phyloP scores from a whole-genome alignment of 2,888 invertebrate genomes.

The Eupsilia transversa region DNA sequence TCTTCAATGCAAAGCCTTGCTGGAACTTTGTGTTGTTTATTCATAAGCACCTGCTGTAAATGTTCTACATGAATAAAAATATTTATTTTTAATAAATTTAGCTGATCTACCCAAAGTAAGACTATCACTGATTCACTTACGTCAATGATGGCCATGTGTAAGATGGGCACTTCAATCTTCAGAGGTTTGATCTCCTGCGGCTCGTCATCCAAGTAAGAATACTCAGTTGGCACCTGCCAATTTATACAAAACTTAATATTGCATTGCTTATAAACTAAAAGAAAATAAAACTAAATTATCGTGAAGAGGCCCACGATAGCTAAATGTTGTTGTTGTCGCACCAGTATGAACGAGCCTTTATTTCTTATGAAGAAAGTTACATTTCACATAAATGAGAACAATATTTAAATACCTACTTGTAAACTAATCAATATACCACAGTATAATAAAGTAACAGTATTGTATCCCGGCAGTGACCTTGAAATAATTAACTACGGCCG shows the following conservation, averaged over 20 bases:
- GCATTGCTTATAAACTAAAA: background rate
- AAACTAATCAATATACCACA: too few species aligned
- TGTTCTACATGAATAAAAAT: constrained; percentile 21
- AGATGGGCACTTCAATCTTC: constrained; percentile 83
- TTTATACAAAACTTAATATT: constrained; percentile 45
- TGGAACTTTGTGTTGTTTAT: constrained; percentile 6
- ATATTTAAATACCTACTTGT: too few species aligned
- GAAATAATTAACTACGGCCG: too few species aligned
- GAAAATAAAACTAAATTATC: background rate
- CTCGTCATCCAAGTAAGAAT: constrained; percentile 81
- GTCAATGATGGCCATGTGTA: constrained; percentile 86
- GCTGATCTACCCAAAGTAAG: background rate
- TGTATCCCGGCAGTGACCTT: too few species aligned
- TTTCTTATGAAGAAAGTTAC: too few species aligned
- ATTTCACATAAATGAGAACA: too few species aligned
- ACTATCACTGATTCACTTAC: constrained; percentile 70
- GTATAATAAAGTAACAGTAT: too few species aligned
- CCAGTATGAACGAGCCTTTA: too few species aligned
- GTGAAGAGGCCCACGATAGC: too few species aligned
- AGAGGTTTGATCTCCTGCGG: constrained; percentile 79
- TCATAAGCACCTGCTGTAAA: constrained; percentile 23
- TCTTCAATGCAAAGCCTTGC: constrained; percentile 6
- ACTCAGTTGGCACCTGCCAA: constrained; percentile 74
- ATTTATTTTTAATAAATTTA: background rate
- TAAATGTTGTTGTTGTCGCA: too few species aligned